Base-by-base conservation (phyloP, 2,113 vertebrate genomes). In the Nothocercus julius region DNA sequence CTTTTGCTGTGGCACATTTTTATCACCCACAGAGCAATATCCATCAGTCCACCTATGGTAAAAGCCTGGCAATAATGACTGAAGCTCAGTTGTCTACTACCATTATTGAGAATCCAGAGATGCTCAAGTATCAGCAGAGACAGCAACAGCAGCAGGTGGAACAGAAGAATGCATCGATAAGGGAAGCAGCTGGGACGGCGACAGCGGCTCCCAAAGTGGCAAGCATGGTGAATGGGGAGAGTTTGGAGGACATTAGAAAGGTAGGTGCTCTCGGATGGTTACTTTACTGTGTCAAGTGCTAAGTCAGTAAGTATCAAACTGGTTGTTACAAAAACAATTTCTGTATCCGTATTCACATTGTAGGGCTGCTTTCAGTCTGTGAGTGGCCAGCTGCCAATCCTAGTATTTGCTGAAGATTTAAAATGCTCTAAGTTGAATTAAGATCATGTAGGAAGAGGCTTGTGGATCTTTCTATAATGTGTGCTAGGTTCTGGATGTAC, bases 101-200 rank as follows among this genome's bases (percentile, higher is more conserved):
- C 67, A 98, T 99, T 89, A 99, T 99, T 13, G 99, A 99, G 97
- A 99, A 99, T 87, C 99, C 99, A 0, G 99, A 99, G 97, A 99
- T 99, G 98, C 98, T 99, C 34, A 99, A 99, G 91, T 99, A 99
- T 95, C 99, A 99, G 62, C 97, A 98, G 92, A 97, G 97, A 4
- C 98, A 98, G 82, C 99, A 99, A 75, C 98, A 98, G 75, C 98
- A 98, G 79, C 98, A 98, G 95, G 97, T 54, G 75, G 98, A 98
- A 8, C 98, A 98, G 79, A 98, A 98, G 93, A 97, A 94, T 1
- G 14, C 94, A 0, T 34, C 94, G 0, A 22, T 97, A 17, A 97
- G 97, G 61, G 98, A 98, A 0, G 97, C 97, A 1, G 93, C 97
- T 54, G 97, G 98, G 3, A 70, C 98, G 1, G 97, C 98, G 0